phyloP scores from a whole-genome alignment of 2,113 vertebrate genomes.

The Otus sunia region DNA sequence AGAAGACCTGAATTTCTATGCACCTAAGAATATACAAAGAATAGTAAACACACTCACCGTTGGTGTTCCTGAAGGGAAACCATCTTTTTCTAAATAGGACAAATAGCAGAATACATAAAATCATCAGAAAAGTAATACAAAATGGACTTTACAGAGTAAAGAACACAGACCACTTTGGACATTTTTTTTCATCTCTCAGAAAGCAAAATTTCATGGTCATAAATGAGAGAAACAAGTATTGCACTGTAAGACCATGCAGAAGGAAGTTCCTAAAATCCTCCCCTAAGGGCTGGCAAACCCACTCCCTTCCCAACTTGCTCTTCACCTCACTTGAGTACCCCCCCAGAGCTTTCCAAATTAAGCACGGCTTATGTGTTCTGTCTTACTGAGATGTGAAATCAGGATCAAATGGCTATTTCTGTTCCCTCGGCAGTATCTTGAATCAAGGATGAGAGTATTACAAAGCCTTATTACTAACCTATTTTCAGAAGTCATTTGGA shows the following conservation, averaged over 20 bases:
- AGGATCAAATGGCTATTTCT: neutral
- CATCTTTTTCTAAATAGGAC: conserved; percentile 87
- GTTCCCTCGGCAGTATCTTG: neutral
- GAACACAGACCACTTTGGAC: neutral
- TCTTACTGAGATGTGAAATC: neutral
- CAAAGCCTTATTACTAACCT: neutral
- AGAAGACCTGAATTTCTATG: neutral
- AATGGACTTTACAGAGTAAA: neutral
- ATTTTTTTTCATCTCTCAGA: neutral
- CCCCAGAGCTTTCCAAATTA: neutral
- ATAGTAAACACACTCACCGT: conserved; percentile 79
- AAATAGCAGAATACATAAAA: conserved; percentile 20
- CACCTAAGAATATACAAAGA: neutral
- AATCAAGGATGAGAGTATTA: neutral
- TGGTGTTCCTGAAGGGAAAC: conserved; percentile 87
- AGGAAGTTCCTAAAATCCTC: neutral
- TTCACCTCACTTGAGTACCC: neutral
- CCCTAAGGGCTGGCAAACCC: neutral
- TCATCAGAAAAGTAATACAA: neutral
- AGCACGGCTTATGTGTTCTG: neutral
- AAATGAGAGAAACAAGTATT: neutral
- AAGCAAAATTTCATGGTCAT: neutral
- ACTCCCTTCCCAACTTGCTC: neutral
- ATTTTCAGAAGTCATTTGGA: neutral
- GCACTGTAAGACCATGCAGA: neutral